Percentiles rank a stretch among this genome's conserved stretches.
These are phyloP conservation scores for Charadrius vociferus DNA, from an alignment of 2,113 vertebrate genomes.

Conservation along the genomic window DNA sequence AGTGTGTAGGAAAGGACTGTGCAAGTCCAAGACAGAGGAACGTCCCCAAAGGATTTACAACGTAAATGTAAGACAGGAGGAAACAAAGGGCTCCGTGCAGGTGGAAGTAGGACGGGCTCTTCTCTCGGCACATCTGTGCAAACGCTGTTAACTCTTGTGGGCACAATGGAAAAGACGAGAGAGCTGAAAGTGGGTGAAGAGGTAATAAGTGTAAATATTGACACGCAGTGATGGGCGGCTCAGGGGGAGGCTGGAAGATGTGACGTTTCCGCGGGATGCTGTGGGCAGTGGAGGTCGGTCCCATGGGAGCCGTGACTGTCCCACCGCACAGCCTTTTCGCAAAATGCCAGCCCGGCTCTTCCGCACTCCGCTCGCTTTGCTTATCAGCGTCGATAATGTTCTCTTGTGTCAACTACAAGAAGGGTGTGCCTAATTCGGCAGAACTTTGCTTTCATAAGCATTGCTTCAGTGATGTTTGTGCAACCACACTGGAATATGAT, in stretches of 20 bases:
- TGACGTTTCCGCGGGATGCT: not conserved
- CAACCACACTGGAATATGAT: conserved; percentile 32
- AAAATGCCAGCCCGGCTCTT: fast-evolving
- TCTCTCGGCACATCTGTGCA: not conserved
- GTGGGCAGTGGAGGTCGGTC: not conserved
- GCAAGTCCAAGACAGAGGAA: not conserved
- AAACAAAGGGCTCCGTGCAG: not conserved
- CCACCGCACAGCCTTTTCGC: not conserved
- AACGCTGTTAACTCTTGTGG: not conserved
- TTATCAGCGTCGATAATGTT: conserved; percentile 36
- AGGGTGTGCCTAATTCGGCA: conserved; percentile 15
- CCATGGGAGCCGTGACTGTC: not conserved
- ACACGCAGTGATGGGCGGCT: not conserved
- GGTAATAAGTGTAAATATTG: fast-evolving
- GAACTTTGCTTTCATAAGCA: conserved; percentile 48
- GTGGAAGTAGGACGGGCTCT: not conserved
- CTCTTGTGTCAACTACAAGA: conserved; percentile 43
- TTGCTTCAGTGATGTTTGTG: conserved; percentile 59
- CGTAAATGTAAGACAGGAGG: not conserved
- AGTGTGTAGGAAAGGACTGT: not conserved
- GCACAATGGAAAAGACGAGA: fast-evolving
- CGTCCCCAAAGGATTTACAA: not conserved
- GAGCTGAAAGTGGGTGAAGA: not conserved
- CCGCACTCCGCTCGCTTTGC: not conserved
- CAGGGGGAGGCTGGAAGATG: not conserved